These are phyloP conservation scores for Drosophila micromelanica DNA, from an alignment of 1,140 invertebrate species.

Conservation along the genomic window DNA sequence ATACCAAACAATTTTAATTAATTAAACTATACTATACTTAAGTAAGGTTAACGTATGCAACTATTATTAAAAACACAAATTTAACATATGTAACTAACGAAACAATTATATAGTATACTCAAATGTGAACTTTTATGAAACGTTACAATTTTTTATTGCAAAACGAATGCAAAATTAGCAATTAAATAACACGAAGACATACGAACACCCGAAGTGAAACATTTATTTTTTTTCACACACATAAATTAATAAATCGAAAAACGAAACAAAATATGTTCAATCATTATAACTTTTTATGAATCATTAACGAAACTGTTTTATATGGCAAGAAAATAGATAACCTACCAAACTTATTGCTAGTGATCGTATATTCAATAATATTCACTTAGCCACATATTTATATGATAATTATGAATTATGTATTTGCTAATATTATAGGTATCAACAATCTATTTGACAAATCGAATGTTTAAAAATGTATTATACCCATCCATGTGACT, in stretches of 20 bases:
- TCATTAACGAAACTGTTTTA: slow-evolving; percentile 9
- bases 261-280: slow-evolving; percentile 8
- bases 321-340: slow-evolving; percentile 30
- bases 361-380: slow-evolving; percentile 42
- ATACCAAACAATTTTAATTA: slow-evolving; percentile 78
- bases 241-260: slow-evolving; percentile 3
- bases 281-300: slow-evolving; percentile 24
- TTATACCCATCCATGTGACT: slow-evolving; percentile 18
- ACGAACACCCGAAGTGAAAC: neutral
- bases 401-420: slow-evolving; percentile 25
- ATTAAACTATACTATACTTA: slow-evolving; percentile 72
- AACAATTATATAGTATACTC: slow-evolving; percentile 70
- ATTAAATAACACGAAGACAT: slow-evolving; percentile 37
- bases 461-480: slow-evolving; percentile 9
- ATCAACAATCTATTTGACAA: slow-evolving; percentile 28
- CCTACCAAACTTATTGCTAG: slow-evolving; percentile 54
- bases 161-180: slow-evolving; percentile 51
- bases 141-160: slow-evolving; percentile 71
- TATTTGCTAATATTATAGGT: slow-evolving; percentile 20
- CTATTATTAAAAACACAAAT: slow-evolving; percentile 59
- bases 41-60: slow-evolving; percentile 72
- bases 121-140: slow-evolving; percentile 67
- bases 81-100: slow-evolving; percentile 60
- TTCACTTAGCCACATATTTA: slow-evolving; percentile 38
- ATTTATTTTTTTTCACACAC: neutral